Evolutionary conservation across 30 jellyfish, hydroid and myxozoan genomes (phyloP).

Genomic region (Aurelia sp.): DNA sequence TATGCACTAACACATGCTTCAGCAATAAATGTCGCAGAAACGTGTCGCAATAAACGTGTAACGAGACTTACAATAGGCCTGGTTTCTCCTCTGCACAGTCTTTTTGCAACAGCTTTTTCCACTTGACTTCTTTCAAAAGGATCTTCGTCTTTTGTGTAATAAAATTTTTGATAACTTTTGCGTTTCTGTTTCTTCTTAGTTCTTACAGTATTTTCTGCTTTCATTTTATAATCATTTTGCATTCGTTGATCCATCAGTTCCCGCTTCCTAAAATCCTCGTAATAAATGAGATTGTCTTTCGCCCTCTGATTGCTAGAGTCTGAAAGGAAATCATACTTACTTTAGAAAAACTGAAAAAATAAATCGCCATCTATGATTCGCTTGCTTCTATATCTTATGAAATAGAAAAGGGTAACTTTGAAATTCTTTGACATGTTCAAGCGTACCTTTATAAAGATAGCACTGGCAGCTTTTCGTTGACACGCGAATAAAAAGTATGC

Average conservation of each 20-base stretch:
- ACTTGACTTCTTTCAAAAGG: constrained; percentile 50
- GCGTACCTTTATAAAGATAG: no score
- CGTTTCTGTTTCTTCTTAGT: background rate
- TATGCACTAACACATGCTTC: no score
- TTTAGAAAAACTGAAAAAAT: no score
- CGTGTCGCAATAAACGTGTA: no score
- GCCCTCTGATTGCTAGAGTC: constrained; percentile 54
- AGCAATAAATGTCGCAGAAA: background rate
- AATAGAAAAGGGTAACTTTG: no score
- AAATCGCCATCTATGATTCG: no score
- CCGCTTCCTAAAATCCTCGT: background rate
- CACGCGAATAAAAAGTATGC: no score
- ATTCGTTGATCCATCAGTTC: constrained; percentile 12
- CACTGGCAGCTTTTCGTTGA: no score
- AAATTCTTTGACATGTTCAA: no score
- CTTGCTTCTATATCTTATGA: no score
- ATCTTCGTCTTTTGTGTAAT: constrained; percentile 80
- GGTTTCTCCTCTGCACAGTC: constrained; percentile 91
- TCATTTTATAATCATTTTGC: background rate
- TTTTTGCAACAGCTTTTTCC: constrained; percentile 74
- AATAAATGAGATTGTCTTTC: constrained; percentile 15
- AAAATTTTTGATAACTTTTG: constrained; percentile 51
- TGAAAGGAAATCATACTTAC: background rate
- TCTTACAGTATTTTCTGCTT: background rate
- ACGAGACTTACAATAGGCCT: constrained; percentile 77